Conservation (phyloP, 2,797 vertebrate species). For the Borostomias antarcticus region DNA sequence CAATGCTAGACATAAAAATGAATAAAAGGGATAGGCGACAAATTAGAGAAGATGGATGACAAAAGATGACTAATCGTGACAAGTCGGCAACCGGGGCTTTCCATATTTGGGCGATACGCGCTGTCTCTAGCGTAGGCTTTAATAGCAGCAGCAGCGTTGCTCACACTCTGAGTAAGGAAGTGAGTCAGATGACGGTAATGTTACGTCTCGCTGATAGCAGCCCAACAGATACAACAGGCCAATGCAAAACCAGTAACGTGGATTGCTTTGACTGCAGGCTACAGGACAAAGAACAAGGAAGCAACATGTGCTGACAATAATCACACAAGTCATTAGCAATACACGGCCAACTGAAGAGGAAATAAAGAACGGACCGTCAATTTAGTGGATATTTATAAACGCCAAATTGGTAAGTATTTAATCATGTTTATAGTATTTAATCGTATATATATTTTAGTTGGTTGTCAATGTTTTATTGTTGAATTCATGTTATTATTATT, state of each 20-base stretch:
- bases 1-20: too few relatives aligned
- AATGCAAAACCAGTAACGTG: conserved; percentile 44
- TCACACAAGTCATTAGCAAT: background rate
- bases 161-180: conserved; percentile 64
- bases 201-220: conserved; percentile 39
- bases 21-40: background rate
- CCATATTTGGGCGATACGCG: conserved; percentile 66
- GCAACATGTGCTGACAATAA: conserved; percentile 62
- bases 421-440: background rate
- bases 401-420: conserved; percentile 9
- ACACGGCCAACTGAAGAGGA: background rate
- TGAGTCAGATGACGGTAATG: conserved; percentile 79
- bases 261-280: conserved; percentile 14
- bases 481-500: too few relatives aligned
- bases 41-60: too few relatives aligned
- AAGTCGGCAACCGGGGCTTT: conserved; percentile 20
- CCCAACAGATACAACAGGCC: background rate
- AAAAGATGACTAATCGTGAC: background rate
- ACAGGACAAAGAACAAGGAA: conserved; percentile 64
- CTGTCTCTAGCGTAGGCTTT: background rate
- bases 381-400: background rate
- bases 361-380: background rate
- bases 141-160: conserved; percentile 34
- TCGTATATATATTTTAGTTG: background rate
- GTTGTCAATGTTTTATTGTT: background rate